Percentiles rank a stretch among this genome's conserved stretches.
Conservation (phyloP, 2,888 invertebrate species). For the Archips xylosteana region DNA sequence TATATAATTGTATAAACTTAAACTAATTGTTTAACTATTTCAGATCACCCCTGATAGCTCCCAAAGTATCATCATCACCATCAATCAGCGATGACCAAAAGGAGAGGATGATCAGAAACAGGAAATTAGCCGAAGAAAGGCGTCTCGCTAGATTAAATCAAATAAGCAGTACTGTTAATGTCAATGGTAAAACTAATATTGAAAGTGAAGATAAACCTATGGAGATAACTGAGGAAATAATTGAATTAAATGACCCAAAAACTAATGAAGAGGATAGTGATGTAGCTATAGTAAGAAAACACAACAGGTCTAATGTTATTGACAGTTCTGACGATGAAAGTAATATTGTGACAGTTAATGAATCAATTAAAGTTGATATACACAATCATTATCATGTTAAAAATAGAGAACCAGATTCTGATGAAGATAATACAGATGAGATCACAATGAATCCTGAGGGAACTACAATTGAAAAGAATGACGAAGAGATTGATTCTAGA, state of each 20-base stretch:
- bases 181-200: background rate
- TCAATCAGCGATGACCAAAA: slow-evolving; percentile 87
- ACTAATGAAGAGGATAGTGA: slow-evolving; percentile 43
- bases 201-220: background rate
- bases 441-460: background rate
- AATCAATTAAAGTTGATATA: slow-evolving; percentile 52
- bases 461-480: background rate
- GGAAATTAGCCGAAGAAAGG: slow-evolving; percentile 87
- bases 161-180: slow-evolving; percentile 45
- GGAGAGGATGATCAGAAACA: slow-evolving; percentile 89
- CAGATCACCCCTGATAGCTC: slow-evolving; percentile 63
- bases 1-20: too few relatives aligned
- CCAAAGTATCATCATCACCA: slow-evolving; percentile 77
- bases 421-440: slow-evolving; percentile 11
- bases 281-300: slow-evolving; percentile 50
- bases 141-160: slow-evolving; percentile 82
- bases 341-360: slow-evolving; percentile 50
- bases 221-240: background rate
- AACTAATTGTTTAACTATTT: slow-evolving; percentile 43
- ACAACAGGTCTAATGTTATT: slow-evolving; percentile 52
- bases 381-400: slow-evolving; percentile 42
- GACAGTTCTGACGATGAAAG: slow-evolving; percentile 59
- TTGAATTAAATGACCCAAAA: background rate
- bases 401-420: slow-evolving; percentile 10
- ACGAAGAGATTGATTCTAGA: slow-evolving; percentile 29